Evolutionary conservation across 1,140 invertebrate genomes (phyloP).

Genomic region (Bombyx mandarina): DNA sequence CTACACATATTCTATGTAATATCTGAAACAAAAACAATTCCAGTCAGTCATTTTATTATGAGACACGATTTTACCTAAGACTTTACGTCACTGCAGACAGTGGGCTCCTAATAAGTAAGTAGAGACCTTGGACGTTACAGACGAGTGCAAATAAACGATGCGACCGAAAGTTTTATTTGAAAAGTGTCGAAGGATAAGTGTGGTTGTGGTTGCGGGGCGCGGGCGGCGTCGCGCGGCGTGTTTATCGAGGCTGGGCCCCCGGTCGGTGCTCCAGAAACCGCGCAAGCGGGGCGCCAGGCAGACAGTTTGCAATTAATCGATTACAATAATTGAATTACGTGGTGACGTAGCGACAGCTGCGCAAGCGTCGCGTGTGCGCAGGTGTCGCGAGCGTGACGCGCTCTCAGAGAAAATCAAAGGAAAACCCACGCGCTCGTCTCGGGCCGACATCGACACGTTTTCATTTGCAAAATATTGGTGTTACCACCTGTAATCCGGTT

Average conservation of each 20-base stretch:
- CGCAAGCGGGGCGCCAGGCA: constrained; percentile 23
- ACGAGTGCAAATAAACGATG: constrained; percentile 13
- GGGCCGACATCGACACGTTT: constrained; percentile 22
- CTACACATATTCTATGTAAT: too few species aligned
- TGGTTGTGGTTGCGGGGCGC: constrained; percentile 8
- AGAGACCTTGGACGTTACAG: constrained; percentile 18
- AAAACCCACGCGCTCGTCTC: constrained; percentile 31
- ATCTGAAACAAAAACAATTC: too few species aligned
- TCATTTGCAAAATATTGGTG: constrained; percentile 35
- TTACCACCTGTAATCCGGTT: constrained; percentile 28
- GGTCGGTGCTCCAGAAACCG: constrained; percentile 22
- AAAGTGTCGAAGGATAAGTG: constrained; percentile 18
- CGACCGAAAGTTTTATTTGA: constrained; percentile 14
- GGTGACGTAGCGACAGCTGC: constrained; percentile 47
- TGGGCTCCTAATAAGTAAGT: constrained; percentile 5
- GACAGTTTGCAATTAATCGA: constrained; percentile 46
- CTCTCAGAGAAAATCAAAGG: constrained; percentile 51
- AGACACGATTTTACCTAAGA: too few species aligned
- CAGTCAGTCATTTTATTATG: too few species aligned
- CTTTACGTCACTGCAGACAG: constrained; percentile 6
- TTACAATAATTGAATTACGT: constrained; percentile 44
- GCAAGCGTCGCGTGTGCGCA: constrained; percentile 34
- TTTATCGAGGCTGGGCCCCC: constrained; percentile 11
- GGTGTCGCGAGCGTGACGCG: constrained; percentile 35
- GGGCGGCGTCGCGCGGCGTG: not conserved